These are phyloP conservation scores for Mellilla xanthometata DNA, from an alignment of 2,888 invertebrate species.

Conservation along the genomic window DNA sequence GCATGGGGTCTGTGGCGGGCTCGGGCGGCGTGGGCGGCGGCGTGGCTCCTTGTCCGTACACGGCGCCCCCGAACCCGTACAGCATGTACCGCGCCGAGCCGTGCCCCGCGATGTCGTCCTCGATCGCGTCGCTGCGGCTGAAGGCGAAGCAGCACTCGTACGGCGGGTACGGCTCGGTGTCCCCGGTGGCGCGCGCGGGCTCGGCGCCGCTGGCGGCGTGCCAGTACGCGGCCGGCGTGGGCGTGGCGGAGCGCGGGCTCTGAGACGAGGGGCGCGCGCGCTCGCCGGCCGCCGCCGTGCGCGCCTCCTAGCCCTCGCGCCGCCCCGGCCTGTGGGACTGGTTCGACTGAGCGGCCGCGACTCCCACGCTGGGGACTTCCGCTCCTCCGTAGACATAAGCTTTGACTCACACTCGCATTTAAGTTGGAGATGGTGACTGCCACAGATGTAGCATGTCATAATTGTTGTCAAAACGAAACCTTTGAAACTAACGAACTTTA, in stretches of 20 bases:
- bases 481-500: too few species aligned
- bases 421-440: too few species aligned
- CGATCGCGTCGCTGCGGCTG: constrained; percentile 94
- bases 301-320: constrained; percentile 70
- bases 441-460: too few species aligned
- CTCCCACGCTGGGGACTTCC: constrained; percentile 24
- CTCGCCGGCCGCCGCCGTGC: constrained; percentile 57
- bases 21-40: constrained; percentile 76
- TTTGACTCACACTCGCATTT: not conserved
- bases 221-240: constrained; percentile 87
- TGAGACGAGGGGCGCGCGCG: constrained; percentile 88
- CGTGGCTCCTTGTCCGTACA: constrained; percentile 91
- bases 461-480: too few species aligned
- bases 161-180: constrained; percentile 85
- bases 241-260: constrained; percentile 85
- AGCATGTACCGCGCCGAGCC: constrained; percentile 91
- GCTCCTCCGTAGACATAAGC: constrained; percentile 23
- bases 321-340: constrained; percentile 66
- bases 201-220: constrained; percentile 89
- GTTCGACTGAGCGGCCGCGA: constrained; percentile 64
- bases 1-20: constrained; percentile 86
- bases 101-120: constrained; percentile 93
- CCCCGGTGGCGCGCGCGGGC: constrained; percentile 87
- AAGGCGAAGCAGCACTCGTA: constrained; percentile 97
- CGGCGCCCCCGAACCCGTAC: constrained; percentile 94